Conservation (phyloP, 2,113 vertebrate species). For the Ptychochromis oligacanthus region DNA sequence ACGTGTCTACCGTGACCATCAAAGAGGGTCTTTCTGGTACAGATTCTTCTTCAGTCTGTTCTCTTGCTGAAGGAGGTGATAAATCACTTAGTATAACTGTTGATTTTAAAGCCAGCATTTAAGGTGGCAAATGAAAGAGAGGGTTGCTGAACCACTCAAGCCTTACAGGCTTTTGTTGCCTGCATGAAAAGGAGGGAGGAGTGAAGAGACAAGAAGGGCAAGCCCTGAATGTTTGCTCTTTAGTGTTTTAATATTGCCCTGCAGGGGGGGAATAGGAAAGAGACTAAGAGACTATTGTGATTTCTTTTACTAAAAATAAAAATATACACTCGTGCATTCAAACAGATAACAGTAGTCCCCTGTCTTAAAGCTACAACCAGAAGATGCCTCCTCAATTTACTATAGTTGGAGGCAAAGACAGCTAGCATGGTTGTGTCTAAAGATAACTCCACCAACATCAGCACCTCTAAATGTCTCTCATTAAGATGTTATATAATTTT, state of each 20-base stretch:
- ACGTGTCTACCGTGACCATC: slow-evolving; percentile 11
- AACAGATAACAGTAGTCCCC: not conserved
- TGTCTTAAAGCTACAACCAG: not conserved
- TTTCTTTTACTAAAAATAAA: not conserved
- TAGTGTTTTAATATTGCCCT: slow-evolving; percentile 53
- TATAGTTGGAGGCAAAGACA: not conserved
- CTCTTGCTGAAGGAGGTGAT: slow-evolving; percentile 55
- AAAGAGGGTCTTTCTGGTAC: slow-evolving; percentile 17
- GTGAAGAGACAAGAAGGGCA: slow-evolving; percentile 4
- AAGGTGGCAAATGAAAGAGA: slow-evolving; percentile 38
- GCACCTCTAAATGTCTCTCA: not conserved
- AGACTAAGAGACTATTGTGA: not conserved
- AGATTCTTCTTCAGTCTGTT: slow-evolving; percentile 30
- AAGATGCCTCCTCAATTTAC: not conserved
- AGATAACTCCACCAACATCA: not conserved
- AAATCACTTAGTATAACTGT: slow-evolving; percentile 74
- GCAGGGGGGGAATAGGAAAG: not conserved
- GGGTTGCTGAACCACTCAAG: not conserved
- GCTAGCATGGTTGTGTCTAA: not conserved
- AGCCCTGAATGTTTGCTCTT: slow-evolving; percentile 18
- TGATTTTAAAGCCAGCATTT: slow-evolving; percentile 52
- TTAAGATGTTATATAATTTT: not conserved
- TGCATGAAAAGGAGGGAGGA: slow-evolving; percentile 19
- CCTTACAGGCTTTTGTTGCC: slow-evolving; percentile 35
- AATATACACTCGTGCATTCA: not conserved